Evolutionary conservation across 1,140 invertebrate species (phyloP), one percentile per base, ranked within the genome.

Genomic region (Drosophila bocki): DNA sequence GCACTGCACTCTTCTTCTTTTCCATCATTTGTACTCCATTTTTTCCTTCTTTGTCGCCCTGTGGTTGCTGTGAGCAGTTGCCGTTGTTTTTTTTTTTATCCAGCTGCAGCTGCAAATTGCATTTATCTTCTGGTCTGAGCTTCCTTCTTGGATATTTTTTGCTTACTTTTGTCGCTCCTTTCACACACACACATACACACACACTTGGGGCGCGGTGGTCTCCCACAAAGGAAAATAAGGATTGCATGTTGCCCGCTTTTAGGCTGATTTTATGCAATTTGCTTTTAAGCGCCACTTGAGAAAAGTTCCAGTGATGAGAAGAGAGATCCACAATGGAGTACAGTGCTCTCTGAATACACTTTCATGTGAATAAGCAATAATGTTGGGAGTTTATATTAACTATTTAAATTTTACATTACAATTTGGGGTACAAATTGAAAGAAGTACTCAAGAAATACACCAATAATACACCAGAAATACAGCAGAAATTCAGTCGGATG

Each of bases 81-180:
- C 53, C 17, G n/a, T 17, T 62, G 42, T 39, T 13, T 19, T 51
- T 72, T 47, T 47, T 41, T 48, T 13, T 48, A n/a, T n/a, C 39
- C 60, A 67, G 58, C 50, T 63, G 42, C 47, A 58, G 51, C 63
- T 80, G 82, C 82, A 87, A 87, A 88, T 87, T 88, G 83, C 84
- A 87, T 87, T 87, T 87, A 88, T 88, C 83, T 87, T 87, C 76
- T 71, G 82, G 80, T 78, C 56, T 76, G 76, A 70, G 68, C 63
- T 88, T 77, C 72, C 76, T 77, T 63, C 68, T 68, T 22, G 62
- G 57, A 45, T 54, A 50, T 39, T 68, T 53, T 71, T 54, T 77
- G 81, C 39, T 67, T n/a, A 48, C 60, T 69, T 58, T 79, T 80
- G 72, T 75, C 32, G 44, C 59, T 45, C 33, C 44, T 22, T 64